Evolutionary conservation across 2,113 vertebrate genomes (phyloP).

Genomic region (Oreochromis spilurus): DNA sequence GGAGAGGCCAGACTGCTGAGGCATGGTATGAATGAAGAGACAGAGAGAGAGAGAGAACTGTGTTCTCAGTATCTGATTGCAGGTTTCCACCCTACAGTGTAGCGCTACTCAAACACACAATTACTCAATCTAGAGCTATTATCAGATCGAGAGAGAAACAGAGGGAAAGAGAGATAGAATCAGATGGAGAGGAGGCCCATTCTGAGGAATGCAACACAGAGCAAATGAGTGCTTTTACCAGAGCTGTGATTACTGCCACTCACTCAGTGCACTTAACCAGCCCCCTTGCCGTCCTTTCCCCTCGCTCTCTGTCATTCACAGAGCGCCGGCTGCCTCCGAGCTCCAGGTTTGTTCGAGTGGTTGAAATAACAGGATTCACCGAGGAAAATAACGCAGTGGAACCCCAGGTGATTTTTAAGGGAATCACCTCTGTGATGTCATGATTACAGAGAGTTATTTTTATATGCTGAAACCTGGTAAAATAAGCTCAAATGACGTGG

Average conservation of each 20-base stretch:
- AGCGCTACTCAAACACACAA: conserved; percentile 75
- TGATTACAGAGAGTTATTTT: not conserved
- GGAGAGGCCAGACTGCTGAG: conserved; percentile 45
- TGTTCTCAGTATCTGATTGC: conserved; percentile 68
- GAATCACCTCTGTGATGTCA: conserved; percentile 46
- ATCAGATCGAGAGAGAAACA: conserved; percentile 61
- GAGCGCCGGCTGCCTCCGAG: conserved; percentile 41
- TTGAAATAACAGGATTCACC: conserved; percentile 59
- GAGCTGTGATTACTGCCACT: conserved; percentile 71
- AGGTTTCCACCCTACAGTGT: conserved; percentile 68
- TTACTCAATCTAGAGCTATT: conserved; percentile 77
- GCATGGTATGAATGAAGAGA: conserved; percentile 62
- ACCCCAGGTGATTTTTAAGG: conserved; percentile 43
- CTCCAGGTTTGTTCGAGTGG: conserved; percentile 47
- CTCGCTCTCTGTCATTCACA: conserved; percentile 59
- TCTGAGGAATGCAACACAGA: conserved; percentile 55
- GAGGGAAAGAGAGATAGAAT: conserved; percentile 19
- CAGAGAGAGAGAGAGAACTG: conserved; percentile 14
- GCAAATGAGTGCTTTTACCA: conserved; percentile 71
- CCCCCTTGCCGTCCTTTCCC: conserved; percentile 50
- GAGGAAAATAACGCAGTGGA: conserved; percentile 37
- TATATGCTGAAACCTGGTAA: not conserved
- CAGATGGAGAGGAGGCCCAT: conserved; percentile 33
- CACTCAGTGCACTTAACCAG: conserved; percentile 71
- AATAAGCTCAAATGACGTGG: not conserved